A percentile compares a stretch with the other conserved stretches of the same genome.
phyloP scores from a whole-genome alignment of 1,140 invertebrate species.

The Laupala kohalensis region DNA sequence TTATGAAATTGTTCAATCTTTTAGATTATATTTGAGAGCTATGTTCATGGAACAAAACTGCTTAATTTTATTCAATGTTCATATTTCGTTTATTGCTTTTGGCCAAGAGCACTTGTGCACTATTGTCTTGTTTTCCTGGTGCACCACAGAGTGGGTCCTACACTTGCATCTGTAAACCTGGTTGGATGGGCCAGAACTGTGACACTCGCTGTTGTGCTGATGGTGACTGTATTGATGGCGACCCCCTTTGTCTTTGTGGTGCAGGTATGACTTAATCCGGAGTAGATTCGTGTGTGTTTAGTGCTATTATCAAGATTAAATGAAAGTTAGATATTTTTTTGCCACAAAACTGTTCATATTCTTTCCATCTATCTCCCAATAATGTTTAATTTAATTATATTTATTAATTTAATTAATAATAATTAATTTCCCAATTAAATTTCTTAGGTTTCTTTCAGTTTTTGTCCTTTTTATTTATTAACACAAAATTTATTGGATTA shows the following conservation, averaged over 20 bases:
- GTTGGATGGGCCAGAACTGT: constrained; percentile 51
- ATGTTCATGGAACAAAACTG: neutral
- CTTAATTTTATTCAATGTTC: neutral
- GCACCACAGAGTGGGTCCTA: constrained; percentile 28
- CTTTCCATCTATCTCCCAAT: no score
- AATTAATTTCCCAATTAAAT: no score
- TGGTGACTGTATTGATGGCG: constrained; percentile 37
- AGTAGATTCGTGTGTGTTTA: no score
- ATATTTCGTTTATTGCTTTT: neutral
- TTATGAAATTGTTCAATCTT: neutral
- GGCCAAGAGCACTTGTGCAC: neutral
- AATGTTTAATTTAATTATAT: no score
- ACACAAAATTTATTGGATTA: no score
- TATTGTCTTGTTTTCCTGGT: constrained; percentile 7
- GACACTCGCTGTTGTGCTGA: constrained; percentile 48
- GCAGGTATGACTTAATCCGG: constrained; percentile 23
- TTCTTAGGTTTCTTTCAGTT: no score
- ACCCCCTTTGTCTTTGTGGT: constrained; percentile 60
- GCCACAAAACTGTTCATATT: no score
- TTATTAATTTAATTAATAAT: no score
- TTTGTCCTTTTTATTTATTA: no score
- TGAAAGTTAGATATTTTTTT: no score
- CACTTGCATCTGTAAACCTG: constrained; percentile 57
- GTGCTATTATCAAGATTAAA: no score
- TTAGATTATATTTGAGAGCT: neutral